These are phyloP conservation scores for Trachymyrmex cornetzi DNA, from an alignment of 1,140 invertebrate species.

Conservation along the genomic window DNA sequence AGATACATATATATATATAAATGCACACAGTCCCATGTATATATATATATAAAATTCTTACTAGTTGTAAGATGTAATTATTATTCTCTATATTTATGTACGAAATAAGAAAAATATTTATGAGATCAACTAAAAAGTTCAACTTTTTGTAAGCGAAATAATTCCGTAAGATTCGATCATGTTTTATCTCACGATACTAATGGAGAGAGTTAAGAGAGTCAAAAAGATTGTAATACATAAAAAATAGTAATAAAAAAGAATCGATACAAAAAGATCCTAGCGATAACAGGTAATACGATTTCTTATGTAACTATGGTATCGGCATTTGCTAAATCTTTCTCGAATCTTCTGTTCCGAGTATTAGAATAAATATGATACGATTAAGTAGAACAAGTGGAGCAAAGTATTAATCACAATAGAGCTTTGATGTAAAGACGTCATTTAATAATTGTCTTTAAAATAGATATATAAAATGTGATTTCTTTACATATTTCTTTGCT, in stretches of 20 bases:
- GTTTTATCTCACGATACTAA: background rate
- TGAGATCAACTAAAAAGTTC: constrained; percentile 17
- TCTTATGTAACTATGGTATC: background rate
- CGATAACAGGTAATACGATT: background rate
- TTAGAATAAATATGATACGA: constrained; percentile 41
- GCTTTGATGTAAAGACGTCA: constrained; percentile 23
- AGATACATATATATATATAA: background rate
- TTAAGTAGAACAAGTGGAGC: constrained; percentile 18
- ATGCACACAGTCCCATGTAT: background rate
- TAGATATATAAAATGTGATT: constrained; percentile 27
- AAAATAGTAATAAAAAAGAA: constrained; percentile 9
- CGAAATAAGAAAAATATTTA: background rate
- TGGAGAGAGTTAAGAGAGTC: background rate
- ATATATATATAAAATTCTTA: background rate
- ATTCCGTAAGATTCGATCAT: background rate
- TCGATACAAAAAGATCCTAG: background rate
- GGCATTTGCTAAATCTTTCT: background rate
- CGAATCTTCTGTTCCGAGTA: background rate
- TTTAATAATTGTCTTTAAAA: constrained; percentile 24
- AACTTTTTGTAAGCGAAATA: background rate
- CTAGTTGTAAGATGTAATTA: background rate
- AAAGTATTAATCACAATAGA: constrained; percentile 38
- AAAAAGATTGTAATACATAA: background rate
- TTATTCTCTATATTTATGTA: background rate
- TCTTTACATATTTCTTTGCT: background rate